Evolutionary conservation across 2,888 invertebrate genomes (phyloP).

Genomic region (Romanomermis culicivorax): DNA sequence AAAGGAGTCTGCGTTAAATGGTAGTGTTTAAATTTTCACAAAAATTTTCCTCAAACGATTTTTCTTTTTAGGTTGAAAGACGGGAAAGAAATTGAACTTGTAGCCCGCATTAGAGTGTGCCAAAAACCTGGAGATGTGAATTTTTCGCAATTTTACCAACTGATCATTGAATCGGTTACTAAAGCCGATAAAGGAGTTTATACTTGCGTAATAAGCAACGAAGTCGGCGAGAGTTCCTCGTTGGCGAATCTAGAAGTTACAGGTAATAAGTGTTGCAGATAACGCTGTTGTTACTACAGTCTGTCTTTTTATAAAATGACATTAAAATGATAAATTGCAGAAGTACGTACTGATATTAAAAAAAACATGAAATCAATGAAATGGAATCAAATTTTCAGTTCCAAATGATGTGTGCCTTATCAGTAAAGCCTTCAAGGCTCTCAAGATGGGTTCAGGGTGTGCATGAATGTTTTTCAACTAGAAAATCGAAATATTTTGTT

Average conservation of each 20-base stretch:
- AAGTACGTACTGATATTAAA: too few relatives aligned
- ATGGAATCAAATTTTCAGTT: too few relatives aligned
- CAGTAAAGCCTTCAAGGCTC: too few relatives aligned
- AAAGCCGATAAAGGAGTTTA: conserved; percentile 56
- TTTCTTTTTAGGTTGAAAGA: conserved; percentile 40
- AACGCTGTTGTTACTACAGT: too few relatives aligned
- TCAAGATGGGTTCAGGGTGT: too few relatives aligned
- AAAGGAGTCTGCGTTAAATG: conserved; percentile 26
- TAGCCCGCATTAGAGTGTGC: conserved; percentile 26
- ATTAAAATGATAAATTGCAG: too few relatives aligned
- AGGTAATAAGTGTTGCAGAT: too few relatives aligned
- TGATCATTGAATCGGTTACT: conserved; percentile 48
- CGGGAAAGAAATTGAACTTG: conserved; percentile 39
- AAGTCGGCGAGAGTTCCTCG: conserved; percentile 11
- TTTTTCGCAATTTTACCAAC: conserved; percentile 37
- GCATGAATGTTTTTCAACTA: too few relatives aligned
- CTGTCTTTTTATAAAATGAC: neutral
- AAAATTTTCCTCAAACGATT: neutral
- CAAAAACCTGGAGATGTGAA: conserved; percentile 15
- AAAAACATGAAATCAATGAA: too few relatives aligned
- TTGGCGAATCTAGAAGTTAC: conserved; percentile 11
- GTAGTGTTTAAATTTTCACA: conserved; percentile 9
- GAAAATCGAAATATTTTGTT: too few relatives aligned
- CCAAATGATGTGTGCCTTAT: too few relatives aligned
- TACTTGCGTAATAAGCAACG: conserved; percentile 44